Base-by-base conservation (phyloP, 2,888 invertebrate species). In the Listrodromus nycthemerus region DNA sequence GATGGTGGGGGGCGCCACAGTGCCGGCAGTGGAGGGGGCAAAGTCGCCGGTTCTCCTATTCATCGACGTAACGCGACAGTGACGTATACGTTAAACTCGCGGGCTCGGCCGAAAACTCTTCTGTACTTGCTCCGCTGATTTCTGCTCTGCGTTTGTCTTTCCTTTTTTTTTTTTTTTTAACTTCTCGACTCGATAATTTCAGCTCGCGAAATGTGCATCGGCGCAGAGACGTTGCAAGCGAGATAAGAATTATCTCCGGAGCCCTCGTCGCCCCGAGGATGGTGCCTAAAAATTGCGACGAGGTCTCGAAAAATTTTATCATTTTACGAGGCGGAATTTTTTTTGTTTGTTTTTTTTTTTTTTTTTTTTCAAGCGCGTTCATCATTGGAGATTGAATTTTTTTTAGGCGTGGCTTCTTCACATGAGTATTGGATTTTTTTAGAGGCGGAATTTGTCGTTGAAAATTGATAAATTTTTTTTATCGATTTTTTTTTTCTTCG, bases 21-120 rank as follows among this genome's bases (percentile, higher is more conserved):
- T 83, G 82, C 75, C 84, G 87, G 75, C 27, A 37, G 37, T 79
- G 58, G 79, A 55, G 50, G 81, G 80, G 83, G 73, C 83, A 71
- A 37, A 70, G 30, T 74, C 55, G 55, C 21, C 78, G 70, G 52
- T 52, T 82, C 78, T 37, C 61, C 50, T 67, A 67, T 78, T 21
- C 27, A 65, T 52, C 69, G 70, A 58, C 70, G 58, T 77, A 70
- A 74, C 69, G 61, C 73, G 48, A 27, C 79, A 83, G 80, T 70
- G 71, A 50, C 76, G 80, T 83, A 73, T 27, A 41, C n/a, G 48
- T 5, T 13, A 41, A 30, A 61, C 30, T 5, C 30, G 16, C 27
- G 16, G 58, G 5, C 30, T 30, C 27, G 27, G 27, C 5, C 16
- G 1, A 16, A 55, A 2, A 55, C 24, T 21, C 52, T 52, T 19